Evolutionary conservation across 2,797 vertebrate species (phyloP).

Genomic region (Borostomias antarcticus): DNA sequence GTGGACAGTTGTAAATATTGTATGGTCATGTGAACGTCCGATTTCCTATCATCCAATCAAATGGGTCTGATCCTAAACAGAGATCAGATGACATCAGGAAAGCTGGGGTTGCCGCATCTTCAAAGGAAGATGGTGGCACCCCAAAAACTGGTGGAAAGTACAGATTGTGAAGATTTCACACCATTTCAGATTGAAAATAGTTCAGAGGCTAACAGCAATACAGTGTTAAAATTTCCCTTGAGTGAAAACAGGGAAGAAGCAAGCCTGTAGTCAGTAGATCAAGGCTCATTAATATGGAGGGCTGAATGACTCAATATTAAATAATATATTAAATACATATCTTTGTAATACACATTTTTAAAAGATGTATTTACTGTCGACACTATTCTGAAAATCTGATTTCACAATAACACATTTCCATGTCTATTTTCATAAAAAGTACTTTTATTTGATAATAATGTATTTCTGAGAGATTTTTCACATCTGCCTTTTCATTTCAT

Average conservation of each 20-base stretch:
- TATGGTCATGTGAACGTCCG: slow-evolving; percentile 18
- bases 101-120: background rate
- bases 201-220: background rate
- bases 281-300: background rate
- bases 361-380: too few relatives aligned
- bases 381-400: too few relatives aligned
- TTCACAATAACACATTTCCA: too few relatives aligned
- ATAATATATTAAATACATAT: too few relatives aligned
- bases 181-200: background rate
- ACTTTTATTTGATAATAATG: too few relatives aligned
- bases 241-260: background rate
- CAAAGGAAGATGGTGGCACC: background rate
- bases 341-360: too few relatives aligned
- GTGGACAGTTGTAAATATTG: slow-evolving; percentile 32
- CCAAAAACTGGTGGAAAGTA: background rate
- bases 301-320: too few relatives aligned
- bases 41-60: slow-evolving; percentile 18
- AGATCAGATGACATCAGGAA: background rate
- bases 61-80: background rate
- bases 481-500: too few relatives aligned
- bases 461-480: too few relatives aligned
- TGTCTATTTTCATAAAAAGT: too few relatives aligned
- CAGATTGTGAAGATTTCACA: background rate
- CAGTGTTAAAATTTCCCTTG: background rate
- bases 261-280: background rate